Evolutionary conservation across 2,113 vertebrate species (phyloP).

Genomic region (Jacana jacana): DNA sequence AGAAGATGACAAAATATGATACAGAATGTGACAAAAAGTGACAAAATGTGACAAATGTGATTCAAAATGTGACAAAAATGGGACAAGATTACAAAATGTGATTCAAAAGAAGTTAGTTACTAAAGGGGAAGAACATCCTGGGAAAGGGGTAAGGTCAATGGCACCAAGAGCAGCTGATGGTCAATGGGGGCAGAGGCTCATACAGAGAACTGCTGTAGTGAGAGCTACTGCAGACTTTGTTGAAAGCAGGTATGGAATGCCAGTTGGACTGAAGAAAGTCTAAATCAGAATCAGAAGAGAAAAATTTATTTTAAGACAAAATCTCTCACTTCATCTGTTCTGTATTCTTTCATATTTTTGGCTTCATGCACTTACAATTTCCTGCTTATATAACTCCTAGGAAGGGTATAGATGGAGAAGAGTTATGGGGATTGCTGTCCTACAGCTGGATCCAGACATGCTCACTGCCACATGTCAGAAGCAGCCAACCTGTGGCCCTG

Average conservation of each 20-base stretch:
- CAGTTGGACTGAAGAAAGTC: not conserved
- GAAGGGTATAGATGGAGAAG: not conserved
- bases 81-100: not conserved
- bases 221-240: not conserved
- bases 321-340: conserved; percentile 50
- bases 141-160: not conserved
- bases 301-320: conserved; percentile 47
- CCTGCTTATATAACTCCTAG: conserved; percentile 8
- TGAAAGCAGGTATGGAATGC: not conserved
- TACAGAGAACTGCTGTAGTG: not conserved
- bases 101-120: not conserved
- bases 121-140: not conserved
- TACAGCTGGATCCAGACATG: not conserved
- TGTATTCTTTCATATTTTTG: conserved; percentile 35
- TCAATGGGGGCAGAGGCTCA: not conserved
- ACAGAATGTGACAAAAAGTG: not conserved
- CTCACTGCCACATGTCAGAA: not conserved
- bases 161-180: not conserved
- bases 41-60: not conserved
- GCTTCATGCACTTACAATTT: not conserved
- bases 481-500: not conserved
- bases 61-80: not conserved
- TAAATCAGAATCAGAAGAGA: not conserved
- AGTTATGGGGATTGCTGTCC: not conserved
- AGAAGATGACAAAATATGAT: not conserved